phyloP scores from a whole-genome alignment of 2,888 invertebrate species.

The Carterocephalus palaemon region DNA sequence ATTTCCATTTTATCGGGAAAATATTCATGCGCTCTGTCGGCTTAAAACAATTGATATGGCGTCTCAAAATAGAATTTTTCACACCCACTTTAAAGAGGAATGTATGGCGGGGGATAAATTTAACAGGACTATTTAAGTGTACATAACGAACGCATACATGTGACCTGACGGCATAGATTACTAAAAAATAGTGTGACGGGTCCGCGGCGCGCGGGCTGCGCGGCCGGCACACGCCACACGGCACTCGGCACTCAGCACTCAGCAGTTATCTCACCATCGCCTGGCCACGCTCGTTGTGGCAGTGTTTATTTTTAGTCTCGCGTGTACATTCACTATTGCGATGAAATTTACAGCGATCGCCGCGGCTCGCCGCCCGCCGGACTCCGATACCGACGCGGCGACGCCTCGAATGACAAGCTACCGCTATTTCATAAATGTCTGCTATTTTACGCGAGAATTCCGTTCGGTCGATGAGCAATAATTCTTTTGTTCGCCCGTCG shows the following conservation, averaged over 20 bases:
- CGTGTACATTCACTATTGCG: conserved; percentile 67
- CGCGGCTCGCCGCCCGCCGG: conserved; percentile 41
- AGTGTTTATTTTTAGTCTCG: conserved; percentile 73
- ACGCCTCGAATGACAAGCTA: conserved; percentile 67
- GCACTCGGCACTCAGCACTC: no score
- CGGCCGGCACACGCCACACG: no score
- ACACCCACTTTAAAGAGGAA: conserved; percentile 41
- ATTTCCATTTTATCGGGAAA: conserved; percentile 7
- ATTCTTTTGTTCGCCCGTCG: conserved; percentile 57
- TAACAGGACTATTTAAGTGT: conserved; percentile 54
- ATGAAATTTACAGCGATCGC: conserved; percentile 67
- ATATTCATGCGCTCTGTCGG: background rate
- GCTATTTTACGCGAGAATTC: conserved; percentile 65
- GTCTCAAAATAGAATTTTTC: conserved; percentile 32
- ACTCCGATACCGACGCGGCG: conserved; percentile 59
- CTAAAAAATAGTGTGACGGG: conserved; percentile 47
- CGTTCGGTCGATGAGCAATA: conserved; percentile 59
- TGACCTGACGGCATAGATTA: no score
- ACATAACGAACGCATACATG: conserved; percentile 49
- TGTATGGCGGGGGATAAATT: conserved; percentile 40
- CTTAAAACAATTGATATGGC: conserved; percentile 26
- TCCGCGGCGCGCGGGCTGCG: conserved; percentile 42
- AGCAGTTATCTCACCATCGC: conserved; percentile 67
- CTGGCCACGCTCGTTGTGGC: conserved; percentile 64
- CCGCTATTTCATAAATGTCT: conserved; percentile 70